phyloP scores from a whole-genome alignment of 2,113 vertebrate species.

The Xenopus laevis region DNA sequence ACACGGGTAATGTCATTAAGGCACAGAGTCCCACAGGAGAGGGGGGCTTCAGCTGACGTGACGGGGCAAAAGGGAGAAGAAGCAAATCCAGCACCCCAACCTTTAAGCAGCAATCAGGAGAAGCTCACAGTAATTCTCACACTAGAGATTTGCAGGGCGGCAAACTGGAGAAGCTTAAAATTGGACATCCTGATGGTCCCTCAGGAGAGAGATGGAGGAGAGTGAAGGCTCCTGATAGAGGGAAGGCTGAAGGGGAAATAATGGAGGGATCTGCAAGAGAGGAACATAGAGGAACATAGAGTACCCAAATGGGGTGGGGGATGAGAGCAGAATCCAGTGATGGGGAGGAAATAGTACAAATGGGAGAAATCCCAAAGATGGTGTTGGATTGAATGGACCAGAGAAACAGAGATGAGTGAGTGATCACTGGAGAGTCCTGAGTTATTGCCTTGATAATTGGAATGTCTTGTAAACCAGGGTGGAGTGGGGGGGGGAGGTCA shows the following conservation, averaged over 20 bases:
- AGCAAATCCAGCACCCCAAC: neutral
- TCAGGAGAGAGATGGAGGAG: neutral
- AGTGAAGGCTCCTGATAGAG: neutral
- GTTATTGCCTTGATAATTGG: neutral
- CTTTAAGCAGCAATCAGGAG: neutral
- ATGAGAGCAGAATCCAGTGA: neutral
- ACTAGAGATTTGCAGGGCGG: conserved; percentile 19
- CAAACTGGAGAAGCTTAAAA: neutral
- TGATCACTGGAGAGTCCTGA: conserved; percentile 11
- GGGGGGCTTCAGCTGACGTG: conserved; percentile 5
- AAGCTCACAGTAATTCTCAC: conserved; percentile 18
- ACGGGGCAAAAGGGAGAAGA: neutral
- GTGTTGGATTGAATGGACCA: neutral
- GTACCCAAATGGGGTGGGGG: neutral
- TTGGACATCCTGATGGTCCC: conserved; percentile 10
- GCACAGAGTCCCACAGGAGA: conserved; percentile 23
- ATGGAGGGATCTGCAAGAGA: neutral
- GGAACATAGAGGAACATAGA: neutral
- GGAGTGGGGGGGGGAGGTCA: neutral
- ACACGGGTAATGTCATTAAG: conserved; percentile 36
- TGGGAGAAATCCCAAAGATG: neutral
- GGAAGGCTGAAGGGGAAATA: too few species aligned
- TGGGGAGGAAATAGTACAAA: neutral
- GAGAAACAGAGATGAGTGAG: neutral
- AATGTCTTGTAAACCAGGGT: conserved; percentile 3